A percentile compares a stretch with the other conserved stretches of the same genome.
phyloP scores from a whole-genome alignment of 2,113 vertebrate genomes.

The Callopanchax toddi region DNA sequence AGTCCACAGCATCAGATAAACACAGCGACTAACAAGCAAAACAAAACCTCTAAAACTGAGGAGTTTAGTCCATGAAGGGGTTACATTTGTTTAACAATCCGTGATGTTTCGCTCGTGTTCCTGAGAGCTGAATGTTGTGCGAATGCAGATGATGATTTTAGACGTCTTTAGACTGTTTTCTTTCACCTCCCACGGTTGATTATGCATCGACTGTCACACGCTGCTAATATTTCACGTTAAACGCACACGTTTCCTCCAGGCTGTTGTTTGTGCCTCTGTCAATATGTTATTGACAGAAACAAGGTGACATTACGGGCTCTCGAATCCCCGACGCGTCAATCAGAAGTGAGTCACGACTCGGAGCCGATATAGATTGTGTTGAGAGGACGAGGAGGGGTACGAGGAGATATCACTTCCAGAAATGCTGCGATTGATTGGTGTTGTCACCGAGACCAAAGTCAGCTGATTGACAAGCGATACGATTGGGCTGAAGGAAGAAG shows the following conservation, averaged over 20 bases:
- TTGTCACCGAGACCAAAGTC: constrained; percentile 38
- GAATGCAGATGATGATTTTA: constrained; percentile 46
- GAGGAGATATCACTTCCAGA: constrained; percentile 50
- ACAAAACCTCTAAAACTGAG: not conserved
- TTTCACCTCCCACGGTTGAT: constrained; percentile 36
- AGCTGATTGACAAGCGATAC: constrained; percentile 67
- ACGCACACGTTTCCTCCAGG: constrained; percentile 50
- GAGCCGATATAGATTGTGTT: constrained; percentile 52
- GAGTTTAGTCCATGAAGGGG: constrained; percentile 1
- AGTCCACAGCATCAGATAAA: constrained; percentile 15
- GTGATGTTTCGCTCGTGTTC: too few relatives aligned
- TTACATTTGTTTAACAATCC: constrained; percentile 22
- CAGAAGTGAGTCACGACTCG: constrained; percentile 52
- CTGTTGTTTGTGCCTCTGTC: constrained; percentile 56
- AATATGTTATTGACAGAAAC: constrained; percentile 65
- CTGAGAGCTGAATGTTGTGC: too few relatives aligned
- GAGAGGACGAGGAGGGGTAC: constrained; percentile 33
- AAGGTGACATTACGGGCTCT: constrained; percentile 53
- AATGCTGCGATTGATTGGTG: constrained; percentile 50
- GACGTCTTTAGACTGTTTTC: constrained; percentile 29
- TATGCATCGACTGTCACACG: constrained; percentile 13
- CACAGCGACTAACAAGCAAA: constrained; percentile 25
- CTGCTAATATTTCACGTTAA: constrained; percentile 52
- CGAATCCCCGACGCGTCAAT: constrained; percentile 54
- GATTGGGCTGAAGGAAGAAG: constrained; percentile 64